phyloP scores from a whole-genome alignment of 2,113 vertebrate species.

The Chloebia gouldiae region DNA sequence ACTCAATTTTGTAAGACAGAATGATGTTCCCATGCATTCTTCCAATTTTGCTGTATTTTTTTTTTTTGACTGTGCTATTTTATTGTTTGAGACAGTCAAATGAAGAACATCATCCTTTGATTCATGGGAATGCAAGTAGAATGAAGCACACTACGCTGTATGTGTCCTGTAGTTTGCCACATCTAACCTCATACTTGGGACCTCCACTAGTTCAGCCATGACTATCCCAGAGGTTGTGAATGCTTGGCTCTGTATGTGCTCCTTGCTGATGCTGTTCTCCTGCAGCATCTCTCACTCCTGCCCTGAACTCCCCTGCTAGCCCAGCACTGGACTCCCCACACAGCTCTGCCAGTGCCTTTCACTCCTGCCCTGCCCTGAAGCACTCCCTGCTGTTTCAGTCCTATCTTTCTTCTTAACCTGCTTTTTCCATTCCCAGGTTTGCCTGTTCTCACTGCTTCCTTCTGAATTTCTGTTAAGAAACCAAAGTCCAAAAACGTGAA shows the following conservation, averaged over 20 bases:
- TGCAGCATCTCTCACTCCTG: not conserved
- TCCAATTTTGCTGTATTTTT: not conserved
- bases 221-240: not conserved
- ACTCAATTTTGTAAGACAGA: not conserved
- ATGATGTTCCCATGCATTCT: not conserved
- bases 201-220: not conserved
- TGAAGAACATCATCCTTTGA: not conserved
- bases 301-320: not conserved
- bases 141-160: not conserved
- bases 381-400: not conserved
- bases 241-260: not conserved
- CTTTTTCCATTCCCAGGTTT: not conserved
- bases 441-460: not conserved
- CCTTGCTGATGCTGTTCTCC: not conserved
- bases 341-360: not conserved
- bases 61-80: not conserved
- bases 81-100: not conserved
- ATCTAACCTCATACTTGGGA: not conserved
- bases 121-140: not conserved
- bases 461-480: not conserved
- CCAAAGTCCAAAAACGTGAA: not conserved
- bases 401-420: not conserved
- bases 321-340: not conserved
- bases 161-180: not conserved
- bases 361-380: not conserved